phyloP scores from a whole-genome alignment of 1,140 invertebrate genomes.

The Zaprionus ornatus region DNA sequence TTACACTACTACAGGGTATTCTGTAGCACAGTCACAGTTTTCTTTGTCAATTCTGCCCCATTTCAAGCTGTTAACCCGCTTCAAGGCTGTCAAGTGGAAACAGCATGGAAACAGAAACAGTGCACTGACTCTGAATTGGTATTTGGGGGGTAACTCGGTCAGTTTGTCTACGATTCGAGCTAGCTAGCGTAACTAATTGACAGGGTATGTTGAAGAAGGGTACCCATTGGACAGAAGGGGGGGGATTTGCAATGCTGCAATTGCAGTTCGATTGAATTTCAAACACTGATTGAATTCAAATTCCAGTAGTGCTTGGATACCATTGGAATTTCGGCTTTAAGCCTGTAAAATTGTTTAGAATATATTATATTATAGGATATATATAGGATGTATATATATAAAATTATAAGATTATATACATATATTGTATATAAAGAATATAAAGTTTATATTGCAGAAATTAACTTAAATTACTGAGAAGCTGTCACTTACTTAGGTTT shows the following conservation, averaged over 20 bases:
- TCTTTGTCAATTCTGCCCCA: background rate
- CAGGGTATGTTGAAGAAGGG: slow-evolving; percentile 7
- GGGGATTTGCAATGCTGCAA: background rate
- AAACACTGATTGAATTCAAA: background rate
- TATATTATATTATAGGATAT: no score
- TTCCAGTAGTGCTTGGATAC: no score
- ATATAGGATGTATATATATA: no score
- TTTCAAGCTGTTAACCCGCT: slow-evolving; percentile 2
- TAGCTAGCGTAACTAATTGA: slow-evolving; percentile 44
- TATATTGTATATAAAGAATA: no score
- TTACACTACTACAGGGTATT: background rate
- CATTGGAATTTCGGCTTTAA: background rate
- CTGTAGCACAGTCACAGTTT: background rate
- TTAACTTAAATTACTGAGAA: no score
- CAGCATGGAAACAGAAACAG: background rate
- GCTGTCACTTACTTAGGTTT: background rate
- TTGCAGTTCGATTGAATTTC: background rate
- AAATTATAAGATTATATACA: no score
- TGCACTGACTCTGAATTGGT: background rate
- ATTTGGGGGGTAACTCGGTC: slow-evolving; percentile 10
- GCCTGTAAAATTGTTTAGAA: background rate
- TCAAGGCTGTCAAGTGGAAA: background rate
- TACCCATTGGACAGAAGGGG: background rate
- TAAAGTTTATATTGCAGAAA: no score
- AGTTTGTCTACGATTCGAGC: background rate